Conservation (phyloP, 2,888 invertebrate species). For the Campopleginae sp. region DNA sequence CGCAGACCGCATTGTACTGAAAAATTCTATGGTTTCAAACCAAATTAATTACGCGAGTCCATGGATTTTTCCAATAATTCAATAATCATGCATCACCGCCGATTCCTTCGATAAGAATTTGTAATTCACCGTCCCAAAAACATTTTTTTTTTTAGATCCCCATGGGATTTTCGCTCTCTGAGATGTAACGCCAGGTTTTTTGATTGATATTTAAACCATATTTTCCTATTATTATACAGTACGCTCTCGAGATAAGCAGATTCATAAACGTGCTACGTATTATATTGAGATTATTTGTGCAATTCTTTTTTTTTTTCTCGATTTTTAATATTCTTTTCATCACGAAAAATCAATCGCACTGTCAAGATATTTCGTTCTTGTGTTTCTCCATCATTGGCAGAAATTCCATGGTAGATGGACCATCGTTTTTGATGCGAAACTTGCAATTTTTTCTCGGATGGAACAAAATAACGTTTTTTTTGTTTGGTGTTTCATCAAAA, state of each 20-base stretch:
- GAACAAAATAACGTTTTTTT: background rate
- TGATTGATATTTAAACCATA: conserved; percentile 55
- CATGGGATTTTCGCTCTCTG: conserved; percentile 8
- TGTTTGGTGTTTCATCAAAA: conserved; percentile 55
- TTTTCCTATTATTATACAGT: conserved; percentile 49
- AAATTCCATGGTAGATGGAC: conserved; percentile 57
- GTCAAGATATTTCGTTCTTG: conserved; percentile 33
- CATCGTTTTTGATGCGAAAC: conserved; percentile 65
- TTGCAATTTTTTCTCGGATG: conserved; percentile 33
- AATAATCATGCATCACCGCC: background rate
- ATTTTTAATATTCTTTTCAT: conserved; percentile 10
- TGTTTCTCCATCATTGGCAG: conserved; percentile 50
- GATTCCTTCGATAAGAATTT: conserved; percentile 38
- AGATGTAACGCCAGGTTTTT: conserved; percentile 20
- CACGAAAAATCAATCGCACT: conserved; percentile 49
- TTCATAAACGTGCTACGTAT: conserved; percentile 10
- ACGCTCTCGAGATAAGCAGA: conserved; percentile 49
- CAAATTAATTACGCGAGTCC: conserved; percentile 26
- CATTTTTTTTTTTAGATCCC: conserved; percentile 8
- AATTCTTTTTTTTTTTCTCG: conserved; percentile 37
- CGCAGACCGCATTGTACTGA: conserved; percentile 28
- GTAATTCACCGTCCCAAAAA: conserved; percentile 39
- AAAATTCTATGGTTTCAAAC: background rate
- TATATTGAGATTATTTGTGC: conserved; percentile 52
- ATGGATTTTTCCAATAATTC: conserved; percentile 16